Evolutionary conservation across 37 sponge, comb jelly and placozoan species (phyloP).

Genomic region (Cliona cf. orientalis): DNA sequence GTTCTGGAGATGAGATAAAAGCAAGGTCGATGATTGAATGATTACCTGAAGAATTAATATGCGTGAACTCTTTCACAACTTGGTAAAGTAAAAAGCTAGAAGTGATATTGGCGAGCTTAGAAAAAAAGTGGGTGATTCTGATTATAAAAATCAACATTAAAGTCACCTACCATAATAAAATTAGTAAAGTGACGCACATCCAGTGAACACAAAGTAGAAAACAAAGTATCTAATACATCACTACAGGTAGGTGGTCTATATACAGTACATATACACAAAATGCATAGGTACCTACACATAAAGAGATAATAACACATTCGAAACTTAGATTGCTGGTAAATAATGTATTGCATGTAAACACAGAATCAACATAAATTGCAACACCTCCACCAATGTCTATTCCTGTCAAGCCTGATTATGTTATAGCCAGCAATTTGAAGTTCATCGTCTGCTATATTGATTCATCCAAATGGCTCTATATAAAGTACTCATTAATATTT

Average conservation of each 20-base stretch:
- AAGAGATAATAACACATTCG: neutral
- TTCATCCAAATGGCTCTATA: too few species aligned
- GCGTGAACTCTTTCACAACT: neutral
- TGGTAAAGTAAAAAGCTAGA: constrained; percentile 1
- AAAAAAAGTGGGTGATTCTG: neutral
- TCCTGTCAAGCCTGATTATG: neutral
- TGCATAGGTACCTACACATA: neutral
- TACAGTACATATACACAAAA: neutral
- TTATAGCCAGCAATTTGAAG: neutral
- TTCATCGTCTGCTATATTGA: neutral
- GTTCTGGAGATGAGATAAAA: neutral
- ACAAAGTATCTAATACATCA: neutral
- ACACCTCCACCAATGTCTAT: constrained; percentile 12
- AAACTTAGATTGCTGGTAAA: neutral
- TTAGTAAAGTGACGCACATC: neutral
- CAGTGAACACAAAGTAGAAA: neutral
- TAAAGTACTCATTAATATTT: too few species aligned
- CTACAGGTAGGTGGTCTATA: neutral
- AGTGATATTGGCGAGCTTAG: neutral
- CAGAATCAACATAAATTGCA: constrained; percentile 1
- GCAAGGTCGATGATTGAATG: constrained; percentile 3
- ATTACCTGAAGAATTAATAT: neutral
- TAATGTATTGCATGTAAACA: neutral
- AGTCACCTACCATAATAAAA: constrained; percentile 13
- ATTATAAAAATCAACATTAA: constrained; percentile 7